Evolutionary conservation across 1,140 invertebrate species (phyloP).

Genomic region (Leptestheria dahalacensis): DNA sequence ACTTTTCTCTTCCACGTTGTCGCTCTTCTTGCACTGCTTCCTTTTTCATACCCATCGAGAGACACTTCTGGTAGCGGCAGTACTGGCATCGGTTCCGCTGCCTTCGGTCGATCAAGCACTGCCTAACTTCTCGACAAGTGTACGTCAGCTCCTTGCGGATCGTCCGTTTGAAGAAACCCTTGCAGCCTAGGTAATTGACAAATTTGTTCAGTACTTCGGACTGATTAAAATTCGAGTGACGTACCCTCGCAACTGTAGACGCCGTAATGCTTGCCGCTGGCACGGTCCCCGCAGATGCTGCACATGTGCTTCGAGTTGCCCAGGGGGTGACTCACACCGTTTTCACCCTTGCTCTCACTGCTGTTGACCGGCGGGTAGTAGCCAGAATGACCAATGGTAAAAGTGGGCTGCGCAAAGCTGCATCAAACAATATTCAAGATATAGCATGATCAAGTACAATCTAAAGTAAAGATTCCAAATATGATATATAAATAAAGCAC

Average conservation of each 20-base stretch:
- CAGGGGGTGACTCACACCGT: constrained; percentile 81
- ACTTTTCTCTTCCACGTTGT: constrained; percentile 59
- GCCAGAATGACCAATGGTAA: constrained; percentile 33
- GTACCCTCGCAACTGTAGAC: constrained; percentile 58
- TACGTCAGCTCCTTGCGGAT: constrained; percentile 96
- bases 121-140: constrained; percentile 89
- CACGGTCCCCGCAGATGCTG: constrained; percentile 83
- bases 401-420: constrained; percentile 31
- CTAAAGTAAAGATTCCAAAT: too few relatives aligned
- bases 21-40: constrained; percentile 83
- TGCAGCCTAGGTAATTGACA: constrained; percentile 86
- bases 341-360: constrained; percentile 21
- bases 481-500: too few relatives aligned
- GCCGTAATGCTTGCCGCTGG: constrained; percentile 88
- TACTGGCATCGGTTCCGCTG: constrained; percentile 97
- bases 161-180: constrained; percentile 97
- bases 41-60: constrained; percentile 93
- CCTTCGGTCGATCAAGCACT: constrained; percentile 94
- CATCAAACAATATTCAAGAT: neutral
- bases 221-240: too few relatives aligned
- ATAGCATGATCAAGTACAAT: too few relatives aligned
- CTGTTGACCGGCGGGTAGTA: constrained; percentile 10
- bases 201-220: constrained; percentile 12
- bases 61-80: constrained; percentile 94
- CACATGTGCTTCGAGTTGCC: constrained; percentile 86